A percentile compares a stretch with the other conserved stretches of the same genome.
phyloP scores from a whole-genome alignment of 2,113 vertebrate species.

The Erythrolamprus reginae region DNA sequence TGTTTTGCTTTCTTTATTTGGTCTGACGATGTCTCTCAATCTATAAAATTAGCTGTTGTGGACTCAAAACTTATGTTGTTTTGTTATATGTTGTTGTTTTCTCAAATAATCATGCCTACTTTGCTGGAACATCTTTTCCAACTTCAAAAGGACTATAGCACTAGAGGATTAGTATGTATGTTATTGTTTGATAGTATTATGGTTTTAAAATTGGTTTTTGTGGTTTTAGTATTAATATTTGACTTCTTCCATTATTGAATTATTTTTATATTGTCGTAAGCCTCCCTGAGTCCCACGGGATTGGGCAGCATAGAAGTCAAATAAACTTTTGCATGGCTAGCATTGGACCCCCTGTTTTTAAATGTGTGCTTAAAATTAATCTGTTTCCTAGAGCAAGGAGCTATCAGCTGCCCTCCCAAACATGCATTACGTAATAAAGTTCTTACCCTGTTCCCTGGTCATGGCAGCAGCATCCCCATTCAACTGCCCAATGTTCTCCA shows the following conservation, averaged over 20 bases:
- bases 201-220: too few species aligned
- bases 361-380: not conserved
- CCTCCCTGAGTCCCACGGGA: too few species aligned
- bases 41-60: not conserved
- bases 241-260: too few species aligned
- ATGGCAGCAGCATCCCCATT: constrained; percentile 58
- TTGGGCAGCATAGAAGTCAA: too few species aligned
- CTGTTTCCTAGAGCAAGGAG: not conserved
- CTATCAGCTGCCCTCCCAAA: not conserved
- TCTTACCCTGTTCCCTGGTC: constrained; percentile 81
- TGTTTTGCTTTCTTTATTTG: not conserved
- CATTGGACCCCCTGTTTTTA: not conserved
- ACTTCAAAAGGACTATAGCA: not conserved
- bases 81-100: not conserved
- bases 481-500: constrained; percentile 60
- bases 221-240: too few species aligned
- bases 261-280: too few species aligned
- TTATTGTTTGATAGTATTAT: too few species aligned
- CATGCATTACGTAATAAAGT: not conserved
- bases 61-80: not conserved
- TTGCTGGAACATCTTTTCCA: not conserved
- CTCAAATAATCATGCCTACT: not conserved
- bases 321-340: not conserved
- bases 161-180: too few species aligned
- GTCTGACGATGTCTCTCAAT: not conserved